Evolutionary conservation across 2,797 vertebrate species (phyloP).

Genomic region (Balearica regulorum): DNA sequence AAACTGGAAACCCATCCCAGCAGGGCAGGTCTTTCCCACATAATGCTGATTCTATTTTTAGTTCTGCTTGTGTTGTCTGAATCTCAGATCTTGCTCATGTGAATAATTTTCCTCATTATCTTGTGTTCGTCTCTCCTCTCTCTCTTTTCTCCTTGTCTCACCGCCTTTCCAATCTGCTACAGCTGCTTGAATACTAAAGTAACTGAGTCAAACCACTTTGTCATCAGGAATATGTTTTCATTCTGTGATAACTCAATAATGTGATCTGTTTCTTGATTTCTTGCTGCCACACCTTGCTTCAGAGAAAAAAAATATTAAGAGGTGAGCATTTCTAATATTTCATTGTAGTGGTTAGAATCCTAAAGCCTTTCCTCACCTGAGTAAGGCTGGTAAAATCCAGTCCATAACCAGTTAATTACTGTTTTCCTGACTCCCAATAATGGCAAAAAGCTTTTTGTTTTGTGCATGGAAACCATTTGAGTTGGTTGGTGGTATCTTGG

Average conservation of each 20-base stretch:
- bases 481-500: neutral
- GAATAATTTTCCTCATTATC: constrained; percentile 51
- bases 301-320: neutral
- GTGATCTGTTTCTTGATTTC: constrained; percentile 6
- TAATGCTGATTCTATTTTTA: constrained; percentile 28
- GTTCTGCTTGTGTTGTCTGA: constrained; percentile 38
- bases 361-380: neutral
- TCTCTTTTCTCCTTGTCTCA: constrained; percentile 35
- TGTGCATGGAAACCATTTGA: neutral
- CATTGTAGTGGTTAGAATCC: neutral
- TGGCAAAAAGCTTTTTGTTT: neutral
- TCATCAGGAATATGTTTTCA: constrained; percentile 29
- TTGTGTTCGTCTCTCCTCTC: neutral
- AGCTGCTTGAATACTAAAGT: constrained; percentile 47
- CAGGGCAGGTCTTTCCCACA: constrained; percentile 19
- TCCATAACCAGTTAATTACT: neutral
- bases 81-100: constrained; percentile 47
- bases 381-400: neutral
- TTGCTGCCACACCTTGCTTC: neutral
- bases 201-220: constrained; percentile 43
- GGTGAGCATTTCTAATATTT: neutral
- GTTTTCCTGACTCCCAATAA: neutral
- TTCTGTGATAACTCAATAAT: constrained; percentile 37
- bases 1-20: constrained; percentile 3
- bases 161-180: constrained; percentile 23